Evolutionary conservation across 2,888 invertebrate species (phyloP).

Genomic region (Buathra laborator): DNA sequence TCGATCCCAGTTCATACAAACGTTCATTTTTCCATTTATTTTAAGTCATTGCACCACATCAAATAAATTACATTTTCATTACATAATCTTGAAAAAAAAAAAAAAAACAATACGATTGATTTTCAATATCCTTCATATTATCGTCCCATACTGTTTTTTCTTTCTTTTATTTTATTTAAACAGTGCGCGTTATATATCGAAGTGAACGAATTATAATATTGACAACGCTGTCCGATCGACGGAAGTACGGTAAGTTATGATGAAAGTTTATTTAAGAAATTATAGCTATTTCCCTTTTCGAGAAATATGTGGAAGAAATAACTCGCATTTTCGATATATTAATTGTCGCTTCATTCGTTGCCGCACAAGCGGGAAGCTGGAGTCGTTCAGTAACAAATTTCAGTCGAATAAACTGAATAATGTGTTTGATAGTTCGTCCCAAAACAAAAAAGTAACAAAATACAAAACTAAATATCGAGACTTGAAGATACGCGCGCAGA

Average conservation of each 20-base stretch:
- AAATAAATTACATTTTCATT: slow-evolving; percentile 86
- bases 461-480: no score
- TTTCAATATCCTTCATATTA: slow-evolving; percentile 61
- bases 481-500: no score
- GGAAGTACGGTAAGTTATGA: background rate
- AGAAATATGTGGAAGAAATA: no score
- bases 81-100: slow-evolving; percentile 74
- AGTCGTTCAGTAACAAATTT: no score
- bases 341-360: no score
- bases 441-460: no score
- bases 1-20: slow-evolving; percentile 84
- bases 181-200: background rate
- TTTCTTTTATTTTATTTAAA: background rate
- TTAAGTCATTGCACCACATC: slow-evolving; percentile 86
- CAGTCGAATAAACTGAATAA: no score
- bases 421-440: no score
- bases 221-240: background rate
- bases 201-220: background rate
- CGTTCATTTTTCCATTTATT: slow-evolving; percentile 85
- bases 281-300: no score
- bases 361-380: no score
- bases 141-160: background rate
- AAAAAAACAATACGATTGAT: slow-evolving; percentile 52
- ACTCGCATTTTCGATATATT: no score
- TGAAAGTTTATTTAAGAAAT: background rate